phyloP scores from a whole-genome alignment of 2,113 vertebrate genomes.

The Tringa solitaria region DNA sequence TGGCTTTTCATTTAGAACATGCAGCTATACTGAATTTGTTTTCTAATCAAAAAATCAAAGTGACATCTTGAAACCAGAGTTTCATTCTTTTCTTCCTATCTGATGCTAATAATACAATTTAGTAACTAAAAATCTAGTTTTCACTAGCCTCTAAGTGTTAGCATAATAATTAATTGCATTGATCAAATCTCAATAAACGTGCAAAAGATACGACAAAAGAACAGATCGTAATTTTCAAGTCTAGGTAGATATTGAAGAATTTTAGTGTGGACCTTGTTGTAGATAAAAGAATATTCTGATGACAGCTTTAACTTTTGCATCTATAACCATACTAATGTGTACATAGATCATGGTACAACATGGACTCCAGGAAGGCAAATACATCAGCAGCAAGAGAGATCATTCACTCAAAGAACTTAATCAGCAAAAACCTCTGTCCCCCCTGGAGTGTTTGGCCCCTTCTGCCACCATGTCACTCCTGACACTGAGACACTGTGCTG shows the following conservation, averaged over 20 bases:
- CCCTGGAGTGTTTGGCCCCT: rapidly evolving
- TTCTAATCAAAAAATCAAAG: background rate
- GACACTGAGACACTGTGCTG: background rate
- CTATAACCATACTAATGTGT: background rate
- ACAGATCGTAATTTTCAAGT: background rate
- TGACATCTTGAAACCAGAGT: background rate
- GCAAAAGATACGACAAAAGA: background rate
- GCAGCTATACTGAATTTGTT: background rate
- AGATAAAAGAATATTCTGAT: background rate
- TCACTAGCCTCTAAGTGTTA: background rate
- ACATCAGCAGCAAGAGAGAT: background rate
- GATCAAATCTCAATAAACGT: background rate
- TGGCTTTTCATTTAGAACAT: background rate
- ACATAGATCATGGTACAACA: rapidly evolving
- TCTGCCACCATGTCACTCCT: background rate
- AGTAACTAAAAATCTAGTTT: background rate
- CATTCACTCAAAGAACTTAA: background rate
- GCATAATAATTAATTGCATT: background rate
- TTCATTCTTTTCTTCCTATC: background rate
- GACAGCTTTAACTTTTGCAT: background rate
- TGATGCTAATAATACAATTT: background rate
- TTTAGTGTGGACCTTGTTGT: background rate
- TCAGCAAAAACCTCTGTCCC: background rate
- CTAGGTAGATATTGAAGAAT: background rate
- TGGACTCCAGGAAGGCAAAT: background rate